phyloP scores from a whole-genome alignment of 1,140 invertebrate species.

The Ganaspis sp. region DNA sequence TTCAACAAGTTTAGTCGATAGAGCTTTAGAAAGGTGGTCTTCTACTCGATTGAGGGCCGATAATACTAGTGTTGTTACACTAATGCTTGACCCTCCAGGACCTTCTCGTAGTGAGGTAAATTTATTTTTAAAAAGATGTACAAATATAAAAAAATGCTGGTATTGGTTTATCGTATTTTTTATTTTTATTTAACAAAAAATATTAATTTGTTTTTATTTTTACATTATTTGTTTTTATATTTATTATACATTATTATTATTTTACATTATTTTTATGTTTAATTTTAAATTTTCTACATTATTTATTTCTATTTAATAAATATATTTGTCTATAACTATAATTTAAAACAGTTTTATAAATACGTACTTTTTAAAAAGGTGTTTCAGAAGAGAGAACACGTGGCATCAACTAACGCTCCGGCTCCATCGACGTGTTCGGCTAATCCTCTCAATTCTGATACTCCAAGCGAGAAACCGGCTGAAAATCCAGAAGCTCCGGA shows the following conservation, averaged over 20 bases:
- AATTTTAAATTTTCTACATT: too few relatives aligned
- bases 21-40: constrained; percentile 88
- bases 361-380: not conserved
- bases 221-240: too few relatives aligned
- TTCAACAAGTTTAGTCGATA: constrained; percentile 92
- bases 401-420: not conserved
- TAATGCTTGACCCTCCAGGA: constrained; percentile 94
- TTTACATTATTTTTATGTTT: too few relatives aligned
- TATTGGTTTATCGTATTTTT: too few relatives aligned
- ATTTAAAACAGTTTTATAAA: not conserved
- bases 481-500: not conserved
- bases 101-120: constrained; percentile 83
- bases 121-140: constrained; percentile 12
- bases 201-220: too few relatives aligned
- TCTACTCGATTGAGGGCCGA: constrained; percentile 91
- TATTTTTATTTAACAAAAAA: not conserved
- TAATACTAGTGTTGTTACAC: constrained; percentile 95
- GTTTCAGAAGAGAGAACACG: constrained; percentile 29
- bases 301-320: too few relatives aligned
- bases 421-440: not conserved
- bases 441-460: not conserved
- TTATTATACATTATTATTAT: too few relatives aligned
- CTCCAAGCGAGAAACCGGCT: not conserved
- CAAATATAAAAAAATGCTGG: too few relatives aligned
- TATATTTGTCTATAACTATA: too few relatives aligned